Percentiles rank a stretch among this genome's conserved stretches.
phyloP scores from a whole-genome alignment of 2,797 vertebrate species.

The Jordanella pulchra region DNA sequence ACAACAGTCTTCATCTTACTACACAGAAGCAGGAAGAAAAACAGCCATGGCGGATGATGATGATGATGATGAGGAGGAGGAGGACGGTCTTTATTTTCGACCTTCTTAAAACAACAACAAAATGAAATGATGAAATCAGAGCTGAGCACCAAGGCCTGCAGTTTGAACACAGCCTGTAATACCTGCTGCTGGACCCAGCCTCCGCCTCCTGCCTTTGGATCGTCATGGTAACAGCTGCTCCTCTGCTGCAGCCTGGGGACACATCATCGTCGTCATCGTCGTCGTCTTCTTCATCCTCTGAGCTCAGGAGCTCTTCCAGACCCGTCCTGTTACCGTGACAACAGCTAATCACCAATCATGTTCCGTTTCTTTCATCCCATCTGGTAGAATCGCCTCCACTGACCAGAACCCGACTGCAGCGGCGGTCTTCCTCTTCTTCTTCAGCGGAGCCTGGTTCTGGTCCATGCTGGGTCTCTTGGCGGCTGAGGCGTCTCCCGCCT shows the following conservation, averaged over 20 bases:
- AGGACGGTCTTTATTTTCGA: no score
- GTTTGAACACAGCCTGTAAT: no score
- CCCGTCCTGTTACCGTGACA: slow-evolving; percentile 62
- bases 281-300: slow-evolving; percentile 66
- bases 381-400: not conserved
- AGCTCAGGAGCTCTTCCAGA: slow-evolving; percentile 69
- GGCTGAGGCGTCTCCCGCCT: slow-evolving; percentile 29
- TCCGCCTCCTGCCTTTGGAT: slow-evolving; percentile 1
- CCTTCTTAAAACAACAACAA: no score
- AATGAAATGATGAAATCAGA: no score
- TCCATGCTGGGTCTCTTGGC: slow-evolving; percentile 71
- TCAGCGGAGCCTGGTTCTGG: slow-evolving; percentile 51
- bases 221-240: not conserved
- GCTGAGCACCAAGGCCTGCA: no score
- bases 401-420: slow-evolving; percentile 76
- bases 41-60: no score
- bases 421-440: slow-evolving; percentile 64
- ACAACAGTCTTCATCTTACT: no score
- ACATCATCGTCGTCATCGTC: not conserved
- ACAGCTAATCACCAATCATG: not conserved
- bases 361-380: not conserved
- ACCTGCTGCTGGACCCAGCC: slow-evolving; percentile 42
- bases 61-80: no score
- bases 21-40: no score
- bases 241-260: slow-evolving; percentile 4